Percentiles rank a stretch among this genome's conserved stretches.
phyloP scores from a whole-genome alignment of 2,888 invertebrate genomes.

The Hyposoter dolosus region DNA sequence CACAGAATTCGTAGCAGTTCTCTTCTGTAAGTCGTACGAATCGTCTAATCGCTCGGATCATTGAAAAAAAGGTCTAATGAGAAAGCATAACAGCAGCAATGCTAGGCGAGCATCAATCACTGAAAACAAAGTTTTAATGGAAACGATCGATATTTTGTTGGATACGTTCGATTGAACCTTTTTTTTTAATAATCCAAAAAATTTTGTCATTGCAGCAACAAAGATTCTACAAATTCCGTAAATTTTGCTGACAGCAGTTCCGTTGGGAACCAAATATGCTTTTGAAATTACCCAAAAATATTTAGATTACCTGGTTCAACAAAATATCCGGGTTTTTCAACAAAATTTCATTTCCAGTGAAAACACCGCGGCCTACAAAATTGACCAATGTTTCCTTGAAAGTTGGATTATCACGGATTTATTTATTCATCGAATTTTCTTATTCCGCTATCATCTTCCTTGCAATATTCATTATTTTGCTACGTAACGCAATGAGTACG shows the following conservation, averaged over 20 bases:
- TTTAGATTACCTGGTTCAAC: too few relatives aligned
- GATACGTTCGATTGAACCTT: too few relatives aligned
- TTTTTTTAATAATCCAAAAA: too few relatives aligned
- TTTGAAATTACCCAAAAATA: too few relatives aligned
- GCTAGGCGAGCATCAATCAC: background rate
- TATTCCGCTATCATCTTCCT: background rate
- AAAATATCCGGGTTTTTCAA: too few relatives aligned
- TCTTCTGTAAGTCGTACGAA: constrained; percentile 93
- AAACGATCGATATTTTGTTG: too few relatives aligned
- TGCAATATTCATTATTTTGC: background rate
- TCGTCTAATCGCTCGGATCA: constrained; percentile 18
- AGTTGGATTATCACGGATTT: background rate
- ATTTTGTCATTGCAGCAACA: too few relatives aligned
- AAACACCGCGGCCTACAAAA: background rate
- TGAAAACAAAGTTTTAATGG: too few relatives aligned
- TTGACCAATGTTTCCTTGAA: background rate
- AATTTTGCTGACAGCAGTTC: too few relatives aligned
- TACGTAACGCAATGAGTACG: background rate
- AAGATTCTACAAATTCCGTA: too few relatives aligned
- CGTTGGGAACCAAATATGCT: too few relatives aligned
- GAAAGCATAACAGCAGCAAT: background rate
- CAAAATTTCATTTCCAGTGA: too few relatives aligned
- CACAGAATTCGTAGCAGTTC: constrained; percentile 95
- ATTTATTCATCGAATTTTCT: background rate
- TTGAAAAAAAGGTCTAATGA: background rate